Base-by-base conservation (phyloP, 2,113 vertebrate species). In the Psilopsiagon aymara region DNA sequence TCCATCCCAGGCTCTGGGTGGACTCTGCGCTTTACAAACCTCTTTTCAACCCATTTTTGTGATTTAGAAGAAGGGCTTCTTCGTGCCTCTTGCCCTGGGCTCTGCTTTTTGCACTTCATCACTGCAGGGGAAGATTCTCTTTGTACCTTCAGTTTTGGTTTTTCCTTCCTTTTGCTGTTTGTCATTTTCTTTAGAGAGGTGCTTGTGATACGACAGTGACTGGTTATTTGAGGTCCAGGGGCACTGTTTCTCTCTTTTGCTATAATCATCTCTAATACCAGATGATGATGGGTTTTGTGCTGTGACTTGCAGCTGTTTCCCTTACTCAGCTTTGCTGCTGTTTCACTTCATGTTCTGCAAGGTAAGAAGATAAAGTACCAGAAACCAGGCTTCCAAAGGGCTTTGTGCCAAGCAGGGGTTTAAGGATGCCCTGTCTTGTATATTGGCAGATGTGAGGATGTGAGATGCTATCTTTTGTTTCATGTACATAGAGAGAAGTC, bases 401-500 rank as follows among this genome's bases (percentile, higher is more conserved):
- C 12, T 57, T 74, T 74, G 11, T 63, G 66, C 60, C 53, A 77
- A 49, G 39, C 0, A 51, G 46, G 35, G 70, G 60, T 68, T 94
- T 44, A 18, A 44, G 86, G 69, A 64, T 82, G 71, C 29, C 33
- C 43, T 64, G 33, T 41, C 41, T 86, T 37, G 64, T 10, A 1
- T 51, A 14, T 12, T 62, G 73, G 55, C 68, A 68, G 66, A 43
- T 0, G 0, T 18, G 68, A 83, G 31, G 66, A 43, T 0, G 0
- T 18, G 68, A 83, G 31, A 18, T 16, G 11, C 37, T 25, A 3
- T 35, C 37, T 78, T 55, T 60, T 77, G 73, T 74, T 88, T 90
- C 33, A 8, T 1, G 3, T 67, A n/a, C 66, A 7, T 31, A n/a
- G 55, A 46, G n/a, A 29, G 47, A 47, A 74, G 55, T n/a, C 28